Percentiles rank a stretch among this genome's conserved stretches.
These are phyloP conservation scores for Ginglymostoma cirratum DNA, from an alignment of 2,113 vertebrate genomes.

Conservation along the genomic window DNA sequence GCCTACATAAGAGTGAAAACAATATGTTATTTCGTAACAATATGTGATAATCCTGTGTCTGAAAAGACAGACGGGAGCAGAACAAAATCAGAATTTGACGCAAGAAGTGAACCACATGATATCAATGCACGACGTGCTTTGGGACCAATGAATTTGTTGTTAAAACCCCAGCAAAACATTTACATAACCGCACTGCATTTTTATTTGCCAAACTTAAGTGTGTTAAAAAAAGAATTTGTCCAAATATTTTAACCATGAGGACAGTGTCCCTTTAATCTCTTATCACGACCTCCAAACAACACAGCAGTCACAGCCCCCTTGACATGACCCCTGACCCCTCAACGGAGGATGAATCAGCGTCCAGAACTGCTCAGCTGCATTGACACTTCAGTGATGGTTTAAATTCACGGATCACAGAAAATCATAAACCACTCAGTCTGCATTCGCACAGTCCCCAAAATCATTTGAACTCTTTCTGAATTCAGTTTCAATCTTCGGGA, in stretches of 20 bases:
- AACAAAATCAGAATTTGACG: not conserved
- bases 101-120: not conserved
- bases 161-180: not conserved
- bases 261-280: not conserved
- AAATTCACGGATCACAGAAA: not conserved
- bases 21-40: no score
- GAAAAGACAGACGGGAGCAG: not conserved
- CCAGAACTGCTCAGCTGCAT: no score
- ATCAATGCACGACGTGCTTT: not conserved
- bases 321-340: no score
- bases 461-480: not conserved
- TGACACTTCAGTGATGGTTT: no score
- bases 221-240: not conserved
- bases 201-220: not conserved
- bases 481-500: not conserved
- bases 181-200: not conserved
- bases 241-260: not conserved
- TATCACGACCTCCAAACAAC: not conserved
- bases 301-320: not conserved
- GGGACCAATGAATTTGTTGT: not conserved
- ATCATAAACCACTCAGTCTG: not conserved
- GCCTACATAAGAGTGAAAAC: no score
- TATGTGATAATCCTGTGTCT: not conserved
- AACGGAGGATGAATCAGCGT: no score
- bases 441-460: not conserved